Evolutionary conservation across 2,797 vertebrate species (phyloP).

Genomic region (Carcharodon carcharias): DNA sequence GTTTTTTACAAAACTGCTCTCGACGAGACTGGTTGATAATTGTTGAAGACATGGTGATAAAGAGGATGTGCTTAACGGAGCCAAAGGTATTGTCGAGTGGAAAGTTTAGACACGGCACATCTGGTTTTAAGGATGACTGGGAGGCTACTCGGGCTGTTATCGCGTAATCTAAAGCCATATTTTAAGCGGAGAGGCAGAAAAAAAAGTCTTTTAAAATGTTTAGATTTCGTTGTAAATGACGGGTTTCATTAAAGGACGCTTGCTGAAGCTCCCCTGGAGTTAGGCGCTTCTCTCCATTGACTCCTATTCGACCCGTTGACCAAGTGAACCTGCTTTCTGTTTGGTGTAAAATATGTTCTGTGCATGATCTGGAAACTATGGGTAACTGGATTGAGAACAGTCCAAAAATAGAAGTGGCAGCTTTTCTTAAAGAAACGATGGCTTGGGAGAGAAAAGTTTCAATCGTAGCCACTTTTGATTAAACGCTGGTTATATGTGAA

Average conservation of each 20-base stretch:
- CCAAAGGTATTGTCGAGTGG: background rate
- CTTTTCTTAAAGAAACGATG: background rate
- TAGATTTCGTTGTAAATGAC: background rate
- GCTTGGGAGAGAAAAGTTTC: background rate
- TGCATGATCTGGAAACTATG: conserved; percentile 1
- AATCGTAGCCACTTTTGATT: background rate
- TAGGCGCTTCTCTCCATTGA: background rate
- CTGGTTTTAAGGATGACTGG: background rate
- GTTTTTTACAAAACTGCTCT: background rate
- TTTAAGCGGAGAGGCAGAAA: background rate
- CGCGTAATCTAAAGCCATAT: background rate
- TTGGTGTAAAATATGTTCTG: background rate
- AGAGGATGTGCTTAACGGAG: background rate
- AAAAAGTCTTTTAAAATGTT: background rate
- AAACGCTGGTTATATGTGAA: too few species aligned
- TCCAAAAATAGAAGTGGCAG: background rate
- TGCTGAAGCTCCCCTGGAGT: background rate
- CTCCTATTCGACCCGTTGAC: background rate
- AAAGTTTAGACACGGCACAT: background rate
- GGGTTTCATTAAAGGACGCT: background rate
- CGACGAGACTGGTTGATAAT: background rate
- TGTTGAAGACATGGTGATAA: background rate
- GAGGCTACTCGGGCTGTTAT: background rate
- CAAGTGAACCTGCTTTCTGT: background rate
- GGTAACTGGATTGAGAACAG: background rate